Conservation (phyloP, 2,113 vertebrate genomes). For the Saguinus midas region DNA sequence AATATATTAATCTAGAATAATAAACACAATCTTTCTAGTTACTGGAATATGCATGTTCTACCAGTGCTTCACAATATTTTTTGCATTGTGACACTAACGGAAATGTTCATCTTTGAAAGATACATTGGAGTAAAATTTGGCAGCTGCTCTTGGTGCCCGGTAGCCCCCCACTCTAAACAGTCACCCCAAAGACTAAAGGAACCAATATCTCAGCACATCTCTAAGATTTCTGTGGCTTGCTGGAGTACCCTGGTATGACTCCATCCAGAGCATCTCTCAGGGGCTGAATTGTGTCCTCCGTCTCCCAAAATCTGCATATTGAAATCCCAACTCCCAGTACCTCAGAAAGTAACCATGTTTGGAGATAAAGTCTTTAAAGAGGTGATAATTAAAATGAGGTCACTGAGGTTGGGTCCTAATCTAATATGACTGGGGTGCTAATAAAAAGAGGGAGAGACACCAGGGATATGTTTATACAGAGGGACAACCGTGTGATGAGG, state of each 20-base stretch:
- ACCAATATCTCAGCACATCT: background rate
- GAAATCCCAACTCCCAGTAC: background rate
- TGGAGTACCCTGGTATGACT: too few relatives aligned
- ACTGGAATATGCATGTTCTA: background rate
- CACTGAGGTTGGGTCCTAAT: background rate
- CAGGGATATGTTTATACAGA: background rate
- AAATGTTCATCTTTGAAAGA: background rate
- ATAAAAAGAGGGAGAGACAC: background rate
- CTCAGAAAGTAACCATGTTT: background rate
- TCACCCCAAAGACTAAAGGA: background rate
- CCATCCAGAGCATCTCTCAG: background rate
- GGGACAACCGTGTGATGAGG: background rate
- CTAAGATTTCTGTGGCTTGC: background rate
- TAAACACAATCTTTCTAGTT: background rate
- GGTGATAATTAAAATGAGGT: background rate
- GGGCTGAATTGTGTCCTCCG: background rate
- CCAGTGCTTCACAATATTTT: background rate
- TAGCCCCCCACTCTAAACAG: background rate
- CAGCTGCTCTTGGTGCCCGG: background rate
- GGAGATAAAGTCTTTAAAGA: background rate
- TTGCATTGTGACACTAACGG: background rate
- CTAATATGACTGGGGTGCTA: background rate
- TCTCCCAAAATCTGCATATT: background rate
- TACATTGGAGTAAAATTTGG: background rate
- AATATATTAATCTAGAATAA: background rate